Evolutionary conservation across 2,888 invertebrate genomes (phyloP), one percentile per base, ranked within the genome.

Genomic region (Lasius platythorax): DNA sequence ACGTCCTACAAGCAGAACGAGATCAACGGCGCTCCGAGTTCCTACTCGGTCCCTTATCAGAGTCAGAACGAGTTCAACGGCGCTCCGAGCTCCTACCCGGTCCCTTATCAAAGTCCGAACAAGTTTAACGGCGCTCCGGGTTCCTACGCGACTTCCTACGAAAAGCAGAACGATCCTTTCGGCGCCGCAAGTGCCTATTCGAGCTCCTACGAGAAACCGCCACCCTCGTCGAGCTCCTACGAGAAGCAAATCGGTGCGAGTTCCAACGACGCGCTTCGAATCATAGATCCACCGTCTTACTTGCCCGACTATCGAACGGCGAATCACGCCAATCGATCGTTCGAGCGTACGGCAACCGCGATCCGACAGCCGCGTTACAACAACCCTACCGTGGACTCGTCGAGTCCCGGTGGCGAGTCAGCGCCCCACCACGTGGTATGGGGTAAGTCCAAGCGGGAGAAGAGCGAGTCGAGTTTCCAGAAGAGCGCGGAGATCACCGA

Each of bases 231-330:
- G 15, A 50, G 3, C 15, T 15, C 43, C 23, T 23, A 58, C 23
- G 53, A 53, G 2, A 53, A 53, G 53, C 53, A 53, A n/a, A n/a
- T 1, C 8, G 53, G n/a, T 18, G 58, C 43, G 58, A 30, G n/a
- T 56, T 12, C 70, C 23, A 12, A 79, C 58, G 43, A 70, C 2
- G 79, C 79, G 4, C 79, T 79, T 30, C 72, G 6, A 12, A 2
- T 79, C 3, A 46, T 79, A 23, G 61, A 79, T 37, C 79, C 79
- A 11, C 68, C 75, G 8, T 12, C 37, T 72, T 72, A 61, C 46
- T 18, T 50, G 2, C 2, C 23, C 1, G 43, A 43, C 0, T 58
- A 68, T 23, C 70, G 8, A 30, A 15, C 8, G 33, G 33, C 33
- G 33, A 50, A 28, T 8, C 33, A 58, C 1, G 43, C 23, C 8